Evolutionary conservation across 2,888 invertebrate genomes (phyloP), one percentile per base, ranked within the genome.

Genomic region (Coenonympha glycerion): DNA sequence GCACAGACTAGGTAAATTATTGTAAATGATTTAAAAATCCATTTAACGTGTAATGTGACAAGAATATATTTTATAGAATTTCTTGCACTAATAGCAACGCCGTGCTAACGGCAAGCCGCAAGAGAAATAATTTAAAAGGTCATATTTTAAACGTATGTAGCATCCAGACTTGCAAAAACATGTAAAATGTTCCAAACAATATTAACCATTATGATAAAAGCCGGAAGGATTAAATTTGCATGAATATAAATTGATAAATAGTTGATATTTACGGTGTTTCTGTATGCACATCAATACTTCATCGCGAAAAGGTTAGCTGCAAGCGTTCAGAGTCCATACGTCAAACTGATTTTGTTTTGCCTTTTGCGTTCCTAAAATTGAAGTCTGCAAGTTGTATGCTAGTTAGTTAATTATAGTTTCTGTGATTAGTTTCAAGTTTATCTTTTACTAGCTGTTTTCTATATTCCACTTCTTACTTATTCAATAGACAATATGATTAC

Each of bases 71-170:
- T 47, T 39, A 47, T 47, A 47, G 47, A 48, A 46, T 52, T 45
- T 54, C 47, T 56, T 49, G 47, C 45, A 42, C 53, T 56, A 53
- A 56, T 56, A 53, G 56, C 56, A 48, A 50, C 46, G 34, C 42
- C 40, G 51, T 54, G 46, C 49, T 55, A 49, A 52, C 52, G 51
- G 40, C 52, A 44, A 40, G 50, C 52, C 51, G 40, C 52, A 44
- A 40, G 50, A 22, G 44, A 46, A 47, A 49, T 56, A 52, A 56
- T 52, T 52, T 49, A 56, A 49, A 41, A 44, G 47, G 37, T 49
- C 47, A 47, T 54, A 56, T 54, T 54, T 56, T 49, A 52, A 47
- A 44, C 13, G 24, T 18, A 49, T 36, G 26, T 42, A 41, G 33
- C 31, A 45, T 40, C 22, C 48, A 41, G 9, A 28, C 24, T 24